Evolutionary conservation across 2,797 vertebrate species (phyloP).

Genomic region (Bufotes viridis): DNA sequence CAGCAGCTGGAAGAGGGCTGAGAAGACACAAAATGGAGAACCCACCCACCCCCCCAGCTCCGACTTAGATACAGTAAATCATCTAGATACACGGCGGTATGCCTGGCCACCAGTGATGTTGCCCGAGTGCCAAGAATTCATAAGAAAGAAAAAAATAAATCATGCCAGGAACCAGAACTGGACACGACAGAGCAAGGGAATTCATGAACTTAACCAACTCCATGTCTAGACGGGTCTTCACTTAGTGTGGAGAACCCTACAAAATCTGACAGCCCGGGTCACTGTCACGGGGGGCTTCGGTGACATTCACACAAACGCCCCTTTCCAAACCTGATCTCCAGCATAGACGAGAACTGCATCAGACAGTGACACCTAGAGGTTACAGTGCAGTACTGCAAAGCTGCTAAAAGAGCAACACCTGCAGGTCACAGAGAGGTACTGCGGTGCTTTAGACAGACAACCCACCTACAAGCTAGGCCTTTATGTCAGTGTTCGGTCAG

Average conservation of each 20-base stretch:
- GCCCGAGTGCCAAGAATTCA: no score
- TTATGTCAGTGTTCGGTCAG: no score
- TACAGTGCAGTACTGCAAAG: not conserved
- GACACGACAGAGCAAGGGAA: no score
- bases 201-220: no score
- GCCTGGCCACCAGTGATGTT: no score
- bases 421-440: not conserved
- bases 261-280: no score
- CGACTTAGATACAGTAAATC: no score
- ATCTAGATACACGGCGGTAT: not conserved
- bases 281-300: no score
- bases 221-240: no score
- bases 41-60: not conserved
- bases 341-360: not conserved
- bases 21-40: not conserved
- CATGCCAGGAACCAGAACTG: no score
- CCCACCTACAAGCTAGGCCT: not conserved
- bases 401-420: not conserved
- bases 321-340: not conserved
- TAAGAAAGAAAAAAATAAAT: no score
- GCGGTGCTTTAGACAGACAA: not conserved
- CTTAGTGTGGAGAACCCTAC: no score
- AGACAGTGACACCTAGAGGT: not conserved
- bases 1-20: conserved; percentile 28
- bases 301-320: not conserved